Evolutionary conservation across 2,888 invertebrate species (phyloP), one percentile per base, ranked within the genome.

Genomic region (Andrena camellia): DNA sequence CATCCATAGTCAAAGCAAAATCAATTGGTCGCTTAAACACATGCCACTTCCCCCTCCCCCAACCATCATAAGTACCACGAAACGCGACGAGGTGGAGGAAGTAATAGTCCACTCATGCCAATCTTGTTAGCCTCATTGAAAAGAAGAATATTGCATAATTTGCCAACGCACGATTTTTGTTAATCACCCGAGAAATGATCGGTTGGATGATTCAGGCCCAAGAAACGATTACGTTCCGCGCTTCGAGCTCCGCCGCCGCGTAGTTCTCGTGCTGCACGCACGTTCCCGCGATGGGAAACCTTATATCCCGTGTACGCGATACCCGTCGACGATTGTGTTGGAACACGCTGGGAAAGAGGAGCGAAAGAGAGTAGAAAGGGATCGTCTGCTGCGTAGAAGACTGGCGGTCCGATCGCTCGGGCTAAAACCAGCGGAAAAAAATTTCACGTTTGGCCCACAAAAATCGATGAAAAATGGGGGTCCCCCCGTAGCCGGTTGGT

Each of bases 271-370:
- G 62, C 54, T 54, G 20, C 54, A 23, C 66, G 66, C 50, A 52
- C 69, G 62, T 66, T 66, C 69, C 66, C 42, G 5, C 83, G 57
- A 68, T 83, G 86, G 70, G 86, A 86, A 86, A 81, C 67, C 84
- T 81, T 83, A 77, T 81, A 84, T 77, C 75, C 42, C 52, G 60
- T 68, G 71, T 62, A 73, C 64, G 60, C 35, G 75, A 86, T 83
- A 60, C 63, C 62, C 70, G 60, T 31, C 60, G 54, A 76, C 76
- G 42, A 73, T 52, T 77, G 66, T 57, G 76, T 60, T 68, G 59
- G 57, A 48, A 54, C 80, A 73, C 73, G 78, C 66, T 42, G 69
- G 70, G 76, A 78, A 84, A 83, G 73, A 78, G 57, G 67, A 66
- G 57, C 29, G 29, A 68, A 76, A 74, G 67, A 80, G 72, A 69